Conservation (phyloP, 2,888 invertebrate species). For the Aporophyla nigra region DNA sequence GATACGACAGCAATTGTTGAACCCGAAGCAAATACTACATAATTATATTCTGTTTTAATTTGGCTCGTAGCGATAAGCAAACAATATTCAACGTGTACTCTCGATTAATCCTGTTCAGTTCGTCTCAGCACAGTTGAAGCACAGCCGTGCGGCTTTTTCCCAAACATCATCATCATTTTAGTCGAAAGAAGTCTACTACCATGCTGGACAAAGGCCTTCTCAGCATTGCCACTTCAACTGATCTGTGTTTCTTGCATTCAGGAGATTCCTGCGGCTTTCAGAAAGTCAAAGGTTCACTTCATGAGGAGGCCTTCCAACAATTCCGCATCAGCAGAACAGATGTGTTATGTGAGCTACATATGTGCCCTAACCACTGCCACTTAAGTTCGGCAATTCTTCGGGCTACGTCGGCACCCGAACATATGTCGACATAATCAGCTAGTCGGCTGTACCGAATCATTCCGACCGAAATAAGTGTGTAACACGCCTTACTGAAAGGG, state of each 20-base stretch:
- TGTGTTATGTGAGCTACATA: not conserved
- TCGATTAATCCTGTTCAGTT: not conserved
- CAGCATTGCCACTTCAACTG: not conserved
- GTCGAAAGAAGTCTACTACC: not conserved
- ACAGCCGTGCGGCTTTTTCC: not conserved
- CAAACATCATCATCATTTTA: not conserved
- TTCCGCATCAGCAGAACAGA: not conserved
- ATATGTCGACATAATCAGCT: not conserved
- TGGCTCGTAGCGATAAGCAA: too few species aligned
- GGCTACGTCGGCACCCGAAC: not conserved
- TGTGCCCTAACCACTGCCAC: not conserved
- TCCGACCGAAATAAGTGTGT: not conserved
- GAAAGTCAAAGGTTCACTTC: not conserved
- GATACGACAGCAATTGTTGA: too few species aligned
- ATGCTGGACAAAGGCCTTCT: not conserved
- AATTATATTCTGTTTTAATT: too few species aligned
- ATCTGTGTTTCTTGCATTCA: not conserved
- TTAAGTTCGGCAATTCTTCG: not conserved
- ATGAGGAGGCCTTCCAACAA: not conserved
- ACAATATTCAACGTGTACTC: too few species aligned
- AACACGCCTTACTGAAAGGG: conserved; percentile 4
- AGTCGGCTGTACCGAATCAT: not conserved
- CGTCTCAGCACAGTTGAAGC: not conserved
- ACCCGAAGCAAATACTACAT: not conserved
- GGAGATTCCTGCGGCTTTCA: not conserved